phyloP scores from a whole-genome alignment of 2,888 invertebrate species.

The Ectemnius cavifrons region DNA sequence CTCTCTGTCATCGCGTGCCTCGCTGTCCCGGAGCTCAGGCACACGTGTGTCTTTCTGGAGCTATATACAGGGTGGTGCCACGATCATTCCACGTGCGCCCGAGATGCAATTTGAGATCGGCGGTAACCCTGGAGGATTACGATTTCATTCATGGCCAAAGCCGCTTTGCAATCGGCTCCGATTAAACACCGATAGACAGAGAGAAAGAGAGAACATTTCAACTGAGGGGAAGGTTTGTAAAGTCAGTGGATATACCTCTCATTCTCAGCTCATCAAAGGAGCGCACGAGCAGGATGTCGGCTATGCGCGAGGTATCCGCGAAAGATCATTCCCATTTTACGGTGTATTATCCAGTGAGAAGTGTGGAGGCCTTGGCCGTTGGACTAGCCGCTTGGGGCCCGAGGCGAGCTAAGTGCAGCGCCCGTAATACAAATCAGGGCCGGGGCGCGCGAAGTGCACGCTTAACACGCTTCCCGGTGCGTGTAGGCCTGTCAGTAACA shows the following conservation, averaged over 20 bases:
- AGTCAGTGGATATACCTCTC: not conserved
- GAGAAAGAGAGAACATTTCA: no score
- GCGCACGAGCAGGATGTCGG: not conserved
- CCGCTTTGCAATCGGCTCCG: no score
- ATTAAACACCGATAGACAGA: no score
- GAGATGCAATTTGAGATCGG: no score
- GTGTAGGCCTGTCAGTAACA: conserved; percentile 9
- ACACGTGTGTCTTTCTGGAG: conserved; percentile 22
- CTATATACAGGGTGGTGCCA: conserved; percentile 41
- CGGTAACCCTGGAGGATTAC: no score
- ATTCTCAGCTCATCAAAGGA: not conserved
- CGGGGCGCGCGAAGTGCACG: conserved; percentile 4
- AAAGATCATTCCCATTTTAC: conserved; percentile 10
- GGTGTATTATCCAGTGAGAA: conserved; percentile 5
- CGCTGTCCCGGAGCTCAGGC: conserved; percentile 21
- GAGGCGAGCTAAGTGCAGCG: conserved; percentile 5
- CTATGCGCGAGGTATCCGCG: not conserved
- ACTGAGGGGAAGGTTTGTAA: no score
- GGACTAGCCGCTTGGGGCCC: not conserved
- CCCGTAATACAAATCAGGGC: conserved; percentile 9
- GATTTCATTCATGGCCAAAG: no score
- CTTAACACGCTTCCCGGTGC: conserved; percentile 8
- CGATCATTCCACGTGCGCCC: conserved; percentile 2
- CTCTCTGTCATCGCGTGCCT: conserved; percentile 44
- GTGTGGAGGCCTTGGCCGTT: not conserved